A percentile compares a stretch with the other conserved stretches of the same genome.
Conservation (phyloP, 2,888 invertebrate species). For the Torymus aiolomorphi region DNA sequence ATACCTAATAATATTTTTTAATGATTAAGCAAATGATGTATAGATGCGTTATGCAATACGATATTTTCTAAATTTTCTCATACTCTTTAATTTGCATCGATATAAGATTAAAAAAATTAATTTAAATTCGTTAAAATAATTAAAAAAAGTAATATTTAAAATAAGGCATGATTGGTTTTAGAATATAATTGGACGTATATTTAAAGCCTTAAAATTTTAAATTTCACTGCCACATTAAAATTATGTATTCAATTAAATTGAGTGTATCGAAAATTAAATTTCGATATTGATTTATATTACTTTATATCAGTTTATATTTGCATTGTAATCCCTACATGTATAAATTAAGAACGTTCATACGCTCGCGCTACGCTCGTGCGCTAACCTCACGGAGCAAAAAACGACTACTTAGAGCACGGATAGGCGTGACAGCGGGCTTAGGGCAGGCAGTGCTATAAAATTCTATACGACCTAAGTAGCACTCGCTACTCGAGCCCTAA, state of each 20-base stretch:
- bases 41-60: conserved; percentile 1
- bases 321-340: conserved; percentile 62
- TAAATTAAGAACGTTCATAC: conserved; percentile 7
- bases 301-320: conserved; percentile 60
- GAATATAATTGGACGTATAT: conserved; percentile 1
- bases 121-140: conserved; percentile 1
- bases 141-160: background rate
- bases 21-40: conserved; percentile 25
- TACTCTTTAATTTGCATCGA: conserved; percentile 19
- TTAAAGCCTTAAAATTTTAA: conserved; percentile 12
- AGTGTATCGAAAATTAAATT: conserved; percentile 49
- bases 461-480: too few relatives aligned
- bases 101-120: background rate
- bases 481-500: too few relatives aligned
- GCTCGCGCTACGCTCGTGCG: too few relatives aligned
- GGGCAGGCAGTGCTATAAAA: too few relatives aligned
- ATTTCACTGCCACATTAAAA: conserved; percentile 30
- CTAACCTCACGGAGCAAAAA: too few relatives aligned
- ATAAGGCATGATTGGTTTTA: conserved; percentile 23
- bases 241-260: conserved; percentile 15
- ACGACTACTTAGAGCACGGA: too few relatives aligned
- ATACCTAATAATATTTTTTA: conserved; percentile 29
- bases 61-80: conserved; percentile 27
- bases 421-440: too few relatives aligned
- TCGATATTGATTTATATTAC: conserved; percentile 30